Conservation (phyloP, 2,888 invertebrate genomes). For the Leptodirus hochenwartii region DNA sequence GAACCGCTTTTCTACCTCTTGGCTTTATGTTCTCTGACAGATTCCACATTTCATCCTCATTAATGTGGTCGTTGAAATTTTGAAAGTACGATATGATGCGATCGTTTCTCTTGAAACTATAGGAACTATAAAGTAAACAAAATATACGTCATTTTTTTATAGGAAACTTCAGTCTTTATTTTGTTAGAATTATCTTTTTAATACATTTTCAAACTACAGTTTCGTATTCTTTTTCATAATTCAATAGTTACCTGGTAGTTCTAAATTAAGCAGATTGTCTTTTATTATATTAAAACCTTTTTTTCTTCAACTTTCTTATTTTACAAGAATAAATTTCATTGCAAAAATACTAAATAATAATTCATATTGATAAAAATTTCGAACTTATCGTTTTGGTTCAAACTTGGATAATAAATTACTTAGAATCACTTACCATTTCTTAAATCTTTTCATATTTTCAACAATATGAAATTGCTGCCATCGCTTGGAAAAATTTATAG, state of each 20-base stretch:
- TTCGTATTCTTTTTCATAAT: background rate
- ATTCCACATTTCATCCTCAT: slow-evolving; percentile 98
- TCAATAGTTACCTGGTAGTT: too few species aligned
- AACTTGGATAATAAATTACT: background rate
- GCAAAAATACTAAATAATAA: too few species aligned
- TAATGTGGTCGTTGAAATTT: slow-evolving; percentile 88
- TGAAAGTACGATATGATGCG: slow-evolving; percentile 89
- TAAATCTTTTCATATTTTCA: slow-evolving; percentile 95
- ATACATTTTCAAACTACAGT: background rate
- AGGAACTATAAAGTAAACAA: slow-evolving; percentile 46
- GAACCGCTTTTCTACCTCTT: slow-evolving; percentile 51
- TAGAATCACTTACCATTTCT: slow-evolving; percentile 61
- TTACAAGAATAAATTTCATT: too few species aligned
- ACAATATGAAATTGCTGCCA: slow-evolving; percentile 98
- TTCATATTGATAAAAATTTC: slow-evolving; percentile 1
- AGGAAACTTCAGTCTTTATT: slow-evolving; percentile 6
- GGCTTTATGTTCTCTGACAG: slow-evolving; percentile 95
- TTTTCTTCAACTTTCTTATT: too few species aligned
- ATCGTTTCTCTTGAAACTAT: slow-evolving; percentile 85
- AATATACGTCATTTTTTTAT: too few species aligned
- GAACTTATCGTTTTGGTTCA: background rate
- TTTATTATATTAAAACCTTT: too few species aligned
- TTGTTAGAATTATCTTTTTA: slow-evolving; percentile 4
- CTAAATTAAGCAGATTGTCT: too few species aligned
- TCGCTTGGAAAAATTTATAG: slow-evolving; percentile 89